A percentile compares a stretch with the other conserved stretches of the same genome.
These are phyloP conservation scores for Graptemys geographica DNA, from an alignment of 2,797 vertebrate genomes.

Conservation along the genomic window DNA sequence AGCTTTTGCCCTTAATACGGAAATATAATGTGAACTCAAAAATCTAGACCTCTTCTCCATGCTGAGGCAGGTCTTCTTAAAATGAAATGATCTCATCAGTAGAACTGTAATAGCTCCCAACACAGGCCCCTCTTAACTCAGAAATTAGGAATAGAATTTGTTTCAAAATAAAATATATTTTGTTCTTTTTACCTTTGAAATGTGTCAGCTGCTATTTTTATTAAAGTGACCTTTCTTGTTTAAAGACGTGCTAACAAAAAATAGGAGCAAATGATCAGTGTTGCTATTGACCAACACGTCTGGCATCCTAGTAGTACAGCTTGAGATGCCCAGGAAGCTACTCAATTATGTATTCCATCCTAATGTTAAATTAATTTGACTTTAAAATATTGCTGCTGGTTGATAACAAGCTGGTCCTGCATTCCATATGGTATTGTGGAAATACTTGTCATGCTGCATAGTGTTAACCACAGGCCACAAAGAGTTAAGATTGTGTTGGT, in stretches of 20 bases:
- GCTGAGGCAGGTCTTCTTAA: neutral
- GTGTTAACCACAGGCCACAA: neutral
- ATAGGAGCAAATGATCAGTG: neutral
- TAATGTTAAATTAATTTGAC: neutral
- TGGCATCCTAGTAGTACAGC: neutral
- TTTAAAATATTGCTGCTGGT: neutral
- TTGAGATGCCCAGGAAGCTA: neutral
- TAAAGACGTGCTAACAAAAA: neutral
- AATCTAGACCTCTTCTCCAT: neutral
- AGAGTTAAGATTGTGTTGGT: neutral
- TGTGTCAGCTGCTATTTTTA: neutral
- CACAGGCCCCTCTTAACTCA: neutral
- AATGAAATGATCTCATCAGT: neutral
- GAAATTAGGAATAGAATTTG: neutral
- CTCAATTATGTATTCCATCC: neutral
- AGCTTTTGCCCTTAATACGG: neutral
- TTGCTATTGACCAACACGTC: neutral
- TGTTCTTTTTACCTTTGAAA: neutral
- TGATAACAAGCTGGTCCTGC: neutral
- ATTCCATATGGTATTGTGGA: neutral
- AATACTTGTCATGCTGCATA: rapidly evolving
- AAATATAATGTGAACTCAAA: neutral
- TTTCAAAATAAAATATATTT: neutral
- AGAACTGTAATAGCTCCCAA: neutral
- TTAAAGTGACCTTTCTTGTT: neutral